These are phyloP conservation scores for Aspidiotus destructor DNA, from an alignment of 2,888 invertebrate species.

Conservation along the genomic window DNA sequence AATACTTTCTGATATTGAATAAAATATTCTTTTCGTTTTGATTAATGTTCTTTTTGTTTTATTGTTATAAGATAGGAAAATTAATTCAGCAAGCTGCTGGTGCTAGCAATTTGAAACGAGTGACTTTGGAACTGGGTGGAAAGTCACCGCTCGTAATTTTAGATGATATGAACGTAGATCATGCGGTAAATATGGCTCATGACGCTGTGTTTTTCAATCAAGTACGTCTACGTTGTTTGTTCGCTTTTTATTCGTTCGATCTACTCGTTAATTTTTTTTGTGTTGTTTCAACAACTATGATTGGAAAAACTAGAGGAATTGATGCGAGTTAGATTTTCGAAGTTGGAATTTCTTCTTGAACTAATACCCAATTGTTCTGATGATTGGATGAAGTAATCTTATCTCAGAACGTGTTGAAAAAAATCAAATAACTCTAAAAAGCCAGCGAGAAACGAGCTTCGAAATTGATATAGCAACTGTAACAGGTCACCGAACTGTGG, in stretches of 20 bases:
- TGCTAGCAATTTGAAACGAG: slow-evolving; percentile 66
- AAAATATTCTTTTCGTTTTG: not conserved
- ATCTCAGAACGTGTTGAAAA: no score
- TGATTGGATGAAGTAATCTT: no score
- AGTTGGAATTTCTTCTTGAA: no score
- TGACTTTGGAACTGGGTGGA: slow-evolving; percentile 78
- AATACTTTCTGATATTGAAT: slow-evolving; percentile 17
- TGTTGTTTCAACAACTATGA: no score
- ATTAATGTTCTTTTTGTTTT: slow-evolving; percentile 3
- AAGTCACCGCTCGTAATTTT: slow-evolving; percentile 80
- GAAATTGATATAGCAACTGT: no score
- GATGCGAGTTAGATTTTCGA: no score
- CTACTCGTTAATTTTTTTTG: no score
- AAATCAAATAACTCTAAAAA: no score
- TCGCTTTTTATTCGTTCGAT: not conserved
- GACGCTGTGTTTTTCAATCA: slow-evolving; percentile 37
- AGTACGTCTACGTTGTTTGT: slow-evolving; percentile 23
- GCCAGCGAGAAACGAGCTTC: no score
- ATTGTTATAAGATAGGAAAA: slow-evolving; percentile 43
- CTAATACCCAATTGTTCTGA: no score
- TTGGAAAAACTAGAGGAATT: no score
- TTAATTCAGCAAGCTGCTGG: slow-evolving; percentile 56
- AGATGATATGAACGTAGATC: slow-evolving; percentile 65
- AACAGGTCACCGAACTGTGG: no score
- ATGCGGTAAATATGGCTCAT: slow-evolving; percentile 37